Base-by-base conservation (phyloP, 2,888 invertebrate genomes). In the Lycia hirtaria region DNA sequence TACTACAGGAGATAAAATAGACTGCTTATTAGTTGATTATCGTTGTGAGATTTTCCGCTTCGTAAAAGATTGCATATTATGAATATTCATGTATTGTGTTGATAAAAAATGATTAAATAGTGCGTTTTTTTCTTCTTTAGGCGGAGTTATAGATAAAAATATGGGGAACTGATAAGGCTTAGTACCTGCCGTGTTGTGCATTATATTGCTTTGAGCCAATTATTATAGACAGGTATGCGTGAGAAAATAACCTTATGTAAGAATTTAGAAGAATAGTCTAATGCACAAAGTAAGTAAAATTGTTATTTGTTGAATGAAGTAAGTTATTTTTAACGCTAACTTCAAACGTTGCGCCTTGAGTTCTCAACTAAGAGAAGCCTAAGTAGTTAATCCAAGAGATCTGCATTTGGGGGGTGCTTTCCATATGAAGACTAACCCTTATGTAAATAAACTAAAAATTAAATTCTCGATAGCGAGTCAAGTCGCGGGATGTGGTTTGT, bases 121-220 rank as follows among this genome's bases (percentile, higher is more conserved):
- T 14, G 32, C 4, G 4, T 14, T 5, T 14, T 14, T 10, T 4
- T 12, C 14, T 14, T 6, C 2, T 33, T 44, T 44, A 12, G 19
- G 28, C 20, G 20, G 17, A 17, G 37, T 43, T 20, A 33, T 26
- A 44, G 56, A 50, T 56, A 55, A 38, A 30, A 30, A 22, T 55
- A 28, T 35, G 6, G n/a, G 1, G 49, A 38, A 49, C 32, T 44
- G 56, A 55, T 48, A 48, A 48, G 14, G 12, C 2, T 1, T 30
- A 30, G 10, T 33, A 33, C 33, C 33, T 33, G 33, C 15, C 15
- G 15, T 9, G 33, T 10, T 1, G 6, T 14, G 1, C 6, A 4
- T 17, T 33, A 3, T 3, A 15, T 12, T 17, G 17, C 5, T 6
- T 2, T 6, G 7, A 14, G 15, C 32, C 15, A 14, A 26, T 3